Conservation (phyloP, 2,113 vertebrate species). For the Ctenomys sociabilis region DNA sequence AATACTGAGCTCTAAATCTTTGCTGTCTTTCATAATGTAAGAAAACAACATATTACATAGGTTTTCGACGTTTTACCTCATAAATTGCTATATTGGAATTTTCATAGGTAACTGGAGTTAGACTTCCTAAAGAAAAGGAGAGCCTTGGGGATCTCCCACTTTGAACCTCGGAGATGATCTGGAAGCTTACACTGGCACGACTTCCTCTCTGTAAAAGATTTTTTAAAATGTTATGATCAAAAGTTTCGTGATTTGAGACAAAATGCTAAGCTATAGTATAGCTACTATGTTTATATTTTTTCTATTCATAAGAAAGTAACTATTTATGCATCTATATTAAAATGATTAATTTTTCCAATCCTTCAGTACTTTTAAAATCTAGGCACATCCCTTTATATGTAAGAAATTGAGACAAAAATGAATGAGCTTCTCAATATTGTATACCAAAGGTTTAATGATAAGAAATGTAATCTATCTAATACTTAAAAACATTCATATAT, state of each 20-base stretch:
- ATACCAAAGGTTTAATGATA: background rate
- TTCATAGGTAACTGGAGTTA: slow-evolving; percentile 70
- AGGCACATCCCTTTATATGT: slow-evolving; percentile 27
- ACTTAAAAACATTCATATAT: slow-evolving; percentile 5
- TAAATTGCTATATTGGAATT: slow-evolving; percentile 74
- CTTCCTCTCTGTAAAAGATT: slow-evolving; percentile 70
- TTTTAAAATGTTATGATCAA: background rate
- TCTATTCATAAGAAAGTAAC: background rate
- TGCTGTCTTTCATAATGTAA: slow-evolving; percentile 42
- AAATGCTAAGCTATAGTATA: slow-evolving; percentile 8
- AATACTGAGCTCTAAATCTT: background rate
- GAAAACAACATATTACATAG: slow-evolving; percentile 13
- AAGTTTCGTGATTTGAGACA: slow-evolving; percentile 28
- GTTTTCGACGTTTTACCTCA: slow-evolving; percentile 52
- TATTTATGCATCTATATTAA: background rate
- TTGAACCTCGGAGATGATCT: slow-evolving; percentile 70
- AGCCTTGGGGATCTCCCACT: slow-evolving; percentile 64
- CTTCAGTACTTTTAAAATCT: background rate
- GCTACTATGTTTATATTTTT: background rate
- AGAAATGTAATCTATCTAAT: background rate
- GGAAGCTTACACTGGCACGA: slow-evolving; percentile 65
- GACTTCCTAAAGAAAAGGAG: slow-evolving; percentile 69
- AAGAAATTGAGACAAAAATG: background rate
- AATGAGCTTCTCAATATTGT: slow-evolving; percentile 23
- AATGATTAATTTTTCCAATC: slow-evolving; percentile 14